Base-by-base conservation (phyloP, 2,113 vertebrate species). In the Triplophysa dalaica region DNA sequence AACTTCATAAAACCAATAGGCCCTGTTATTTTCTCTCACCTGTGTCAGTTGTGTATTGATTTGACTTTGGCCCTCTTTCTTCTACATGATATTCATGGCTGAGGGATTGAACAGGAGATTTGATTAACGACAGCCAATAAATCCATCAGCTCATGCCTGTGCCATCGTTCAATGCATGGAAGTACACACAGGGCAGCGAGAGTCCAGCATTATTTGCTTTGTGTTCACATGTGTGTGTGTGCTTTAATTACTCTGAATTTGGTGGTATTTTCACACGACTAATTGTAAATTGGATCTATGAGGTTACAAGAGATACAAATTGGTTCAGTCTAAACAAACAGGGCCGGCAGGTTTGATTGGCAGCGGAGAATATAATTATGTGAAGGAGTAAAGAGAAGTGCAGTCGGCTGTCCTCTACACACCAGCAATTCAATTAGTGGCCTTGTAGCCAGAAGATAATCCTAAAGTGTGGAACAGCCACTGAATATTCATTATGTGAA, bases 81-180 rank as follows among this genome's bases (percentile, higher is more conserved):
- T 45, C 50, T 38, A 50, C 67, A 41, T 72, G 38, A 70, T 83
- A 74, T 86, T 85, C 85, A 86, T 82, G 68, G 74, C 88, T 89
- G 81, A 83, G 82, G 80, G 78, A 75, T 81, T 90, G 87, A 88
- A 70, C 68, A 24, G 81, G 85, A 86, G 84, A 88, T 86, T 86
- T 90, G 89, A 92, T 92, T 89, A 90, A 92, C 89, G 89, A 85
- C 58, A 48, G 77, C 89, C 89, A 89, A 92, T 92, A 91, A 82
- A 80, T 73, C 81, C 84, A 86, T 92, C 88, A 79, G 87, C 90
- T 89, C 62, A 26, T 89, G 86, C 82, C 63, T 81, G 74, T 84
- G 83, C 86, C 74, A 80, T 79, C 88, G 88, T 90, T 91, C 84
- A 88, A 19, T 48, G 54, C 43, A 45, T 66, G 24, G 29, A 45